These are phyloP conservation scores for Scolanthus callimorphus DNA, from an alignment of 92 coral and sea anemone species.

Conservation along the genomic window DNA sequence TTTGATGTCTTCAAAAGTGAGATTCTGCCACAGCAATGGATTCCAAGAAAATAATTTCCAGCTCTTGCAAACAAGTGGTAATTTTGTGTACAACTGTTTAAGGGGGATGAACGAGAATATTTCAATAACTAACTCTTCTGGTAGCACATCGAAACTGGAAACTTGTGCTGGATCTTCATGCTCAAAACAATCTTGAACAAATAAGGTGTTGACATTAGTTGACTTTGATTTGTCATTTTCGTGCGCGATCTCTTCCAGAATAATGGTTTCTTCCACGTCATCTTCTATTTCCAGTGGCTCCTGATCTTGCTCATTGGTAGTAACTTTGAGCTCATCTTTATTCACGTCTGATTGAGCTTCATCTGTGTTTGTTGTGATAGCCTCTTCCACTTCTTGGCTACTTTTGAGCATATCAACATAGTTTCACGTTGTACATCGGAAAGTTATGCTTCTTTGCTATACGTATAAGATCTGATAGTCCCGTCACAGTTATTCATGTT, in stretches of 20 bases:
- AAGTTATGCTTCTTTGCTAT: too few relatives aligned
- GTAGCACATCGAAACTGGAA: slow-evolving; percentile 45
- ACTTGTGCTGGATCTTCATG: slow-evolving; percentile 4
- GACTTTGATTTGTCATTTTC: slow-evolving; percentile 79
- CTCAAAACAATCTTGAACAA: slow-evolving; percentile 18
- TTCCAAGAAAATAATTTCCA: slow-evolving; percentile 59
- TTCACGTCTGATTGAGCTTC: too few relatives aligned
- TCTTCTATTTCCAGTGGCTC: slow-evolving; percentile 4
- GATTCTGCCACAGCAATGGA: slow-evolving; percentile 68
- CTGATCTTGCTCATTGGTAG: background rate
- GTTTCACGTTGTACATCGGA: too few relatives aligned
- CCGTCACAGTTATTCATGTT: slow-evolving; percentile 8
- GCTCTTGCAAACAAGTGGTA: slow-evolving; percentile 58
- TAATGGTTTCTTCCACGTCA: slow-evolving; percentile 22
- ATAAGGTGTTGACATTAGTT: slow-evolving; percentile 43
- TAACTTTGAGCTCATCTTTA: background rate
- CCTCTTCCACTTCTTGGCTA: too few relatives aligned
- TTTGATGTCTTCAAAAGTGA: slow-evolving; percentile 49
- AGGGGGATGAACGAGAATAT: slow-evolving; percentile 72
- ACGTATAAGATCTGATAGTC: background rate
- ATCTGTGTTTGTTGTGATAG: too few relatives aligned
- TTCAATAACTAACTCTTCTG: slow-evolving; percentile 63
- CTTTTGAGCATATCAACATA: too few relatives aligned
- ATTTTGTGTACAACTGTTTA: slow-evolving; percentile 51
- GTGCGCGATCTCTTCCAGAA: slow-evolving; percentile 37